phyloP scores from a whole-genome alignment of 2,797 vertebrate species.

The Nannoperca australis region DNA sequence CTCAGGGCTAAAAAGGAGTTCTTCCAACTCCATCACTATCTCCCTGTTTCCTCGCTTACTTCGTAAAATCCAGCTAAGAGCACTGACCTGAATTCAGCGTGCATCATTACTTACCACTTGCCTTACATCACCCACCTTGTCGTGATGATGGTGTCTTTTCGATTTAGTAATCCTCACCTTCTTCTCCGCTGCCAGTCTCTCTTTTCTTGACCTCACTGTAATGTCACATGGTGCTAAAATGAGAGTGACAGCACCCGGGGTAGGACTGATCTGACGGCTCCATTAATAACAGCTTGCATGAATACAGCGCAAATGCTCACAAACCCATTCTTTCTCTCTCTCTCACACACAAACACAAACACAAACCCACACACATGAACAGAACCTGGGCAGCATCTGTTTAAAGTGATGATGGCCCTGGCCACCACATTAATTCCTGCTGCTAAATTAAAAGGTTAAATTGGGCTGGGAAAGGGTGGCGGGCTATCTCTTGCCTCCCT shows the following conservation, averaged over 20 bases:
- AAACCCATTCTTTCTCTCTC: background rate
- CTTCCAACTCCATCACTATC: conserved; percentile 45
- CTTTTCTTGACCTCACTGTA: conserved; percentile 61
- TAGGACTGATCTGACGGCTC: conserved; percentile 55
- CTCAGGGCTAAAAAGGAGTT: conserved; percentile 56
- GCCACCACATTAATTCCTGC: conserved; percentile 76
- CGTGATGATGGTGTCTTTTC: conserved; percentile 62
- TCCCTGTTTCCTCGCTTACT: conserved; percentile 38
- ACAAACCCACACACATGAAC: conserved; percentile 28
- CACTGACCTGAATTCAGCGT: conserved; percentile 79
- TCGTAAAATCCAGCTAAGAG: conserved; percentile 64
- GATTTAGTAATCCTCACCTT: conserved; percentile 52
- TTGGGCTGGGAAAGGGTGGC: conserved; percentile 60
- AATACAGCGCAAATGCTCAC: conserved; percentile 40
- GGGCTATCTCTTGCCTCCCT: conserved; percentile 56
- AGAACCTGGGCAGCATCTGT: conserved; percentile 66
- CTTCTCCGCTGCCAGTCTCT: conserved; percentile 47
- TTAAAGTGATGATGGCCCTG: conserved; percentile 73
- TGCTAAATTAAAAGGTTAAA: conserved; percentile 85
- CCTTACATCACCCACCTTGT: conserved; percentile 74
- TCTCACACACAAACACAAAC: conserved; percentile 1
- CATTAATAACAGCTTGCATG: conserved; percentile 61
- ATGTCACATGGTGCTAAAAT: conserved; percentile 69
- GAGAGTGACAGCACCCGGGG: conserved; percentile 58
- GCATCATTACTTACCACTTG: conserved; percentile 74